Evolutionary conservation across 2,888 invertebrate species (phyloP), one percentile per base, ranked within the genome.

Genomic region (Petrolisthes manimaculis): DNA sequence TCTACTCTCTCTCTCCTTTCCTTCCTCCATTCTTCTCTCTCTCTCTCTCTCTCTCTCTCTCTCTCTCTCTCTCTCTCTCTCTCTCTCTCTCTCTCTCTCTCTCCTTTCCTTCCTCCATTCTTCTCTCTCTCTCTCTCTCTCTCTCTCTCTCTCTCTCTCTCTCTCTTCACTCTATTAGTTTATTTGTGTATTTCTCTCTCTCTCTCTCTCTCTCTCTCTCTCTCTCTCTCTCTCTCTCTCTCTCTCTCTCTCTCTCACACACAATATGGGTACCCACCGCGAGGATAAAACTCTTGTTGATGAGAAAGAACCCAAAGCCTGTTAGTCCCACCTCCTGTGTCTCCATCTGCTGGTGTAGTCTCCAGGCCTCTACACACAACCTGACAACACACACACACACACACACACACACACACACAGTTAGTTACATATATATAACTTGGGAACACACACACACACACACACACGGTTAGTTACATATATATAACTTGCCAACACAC

Each of bases 241-340:
- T 61, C 61, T 14, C 14, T 14, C 61, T 61, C 61, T 24, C 74
- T 18, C 12, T 18, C 74, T n/a, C 9, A 24, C 77, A 21, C 51
- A 37, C 3, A 61, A 14, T 6, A 61, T 21, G 51, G 14, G 14
- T 67, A 83, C 89, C 91, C 18, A 92, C 91, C 12, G 90, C 91
- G 24, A 92, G 82, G 51, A 92, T 91, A 61, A 92, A 91, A 37
- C 90, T 91, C 79, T 91, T 90, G 82, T 91, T 91, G 54, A 92
- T 91, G 55, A 91, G 90, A 85, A 92, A 92, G 86, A 92, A 92
- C 51, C 91, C 91, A 86, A 90, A 91, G 4, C 91, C 92, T 14
- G 91, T 91, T 12, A 92, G 85, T 5, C 91, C 92, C 0, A 92
- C 86, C 18, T 81, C 84, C 3, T 83, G 69, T 24, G 53, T 61